Evolutionary conservation across 1,140 invertebrate genomes (phyloP), one percentile per base, ranked within the genome.

Genomic region (Wiebesia pumilae): DNA sequence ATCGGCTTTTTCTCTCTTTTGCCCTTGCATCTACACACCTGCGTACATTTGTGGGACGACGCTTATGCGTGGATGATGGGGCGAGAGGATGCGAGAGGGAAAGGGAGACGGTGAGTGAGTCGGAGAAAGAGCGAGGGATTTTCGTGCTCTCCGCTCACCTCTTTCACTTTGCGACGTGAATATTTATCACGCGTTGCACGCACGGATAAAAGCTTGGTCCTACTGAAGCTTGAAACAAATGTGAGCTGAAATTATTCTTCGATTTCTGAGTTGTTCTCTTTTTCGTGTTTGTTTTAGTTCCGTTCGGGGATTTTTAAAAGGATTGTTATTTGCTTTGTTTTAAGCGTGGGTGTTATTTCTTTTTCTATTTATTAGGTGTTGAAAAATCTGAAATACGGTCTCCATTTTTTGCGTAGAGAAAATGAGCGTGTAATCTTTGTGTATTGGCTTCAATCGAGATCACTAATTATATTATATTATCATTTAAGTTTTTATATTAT

Each of bases 161-260:
- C 84, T 85, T 81, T 81, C 84, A 62, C 84, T 86, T 81, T 77
- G 35, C 69, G 10, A 9, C 58, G 73, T 84, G 73, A 78, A 84
- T 84, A 84, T 84, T 84, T 84, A 84, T 84, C 83, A 84, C 58
- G 35, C 54, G 51, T 67, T 38, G 51, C 71, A 33, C 69, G 33
- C 47, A 12, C 73, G 83, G 83, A 78, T 78, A 78, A 84, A 83
- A 84, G 82, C 82, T 75, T 35, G 43, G n/a, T 9, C 27, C 54
- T 35, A 12, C 67, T 47, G 27, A 14, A 47, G 67, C 65, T 69
- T 35, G 65, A 71, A 82, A 82, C 40, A 73, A 82, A 65, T 43
- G 40, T 67, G 43, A 71, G 54, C 71, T 69, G 75, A 73, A 85
- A 85, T 73, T 85, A 77, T 85, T 78, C 78, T 73, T 85, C 65